A percentile compares a stretch with the other conserved stretches of the same genome.
Conservation (phyloP, 2,113 vertebrate species). For the Lucifuga dentata region DNA sequence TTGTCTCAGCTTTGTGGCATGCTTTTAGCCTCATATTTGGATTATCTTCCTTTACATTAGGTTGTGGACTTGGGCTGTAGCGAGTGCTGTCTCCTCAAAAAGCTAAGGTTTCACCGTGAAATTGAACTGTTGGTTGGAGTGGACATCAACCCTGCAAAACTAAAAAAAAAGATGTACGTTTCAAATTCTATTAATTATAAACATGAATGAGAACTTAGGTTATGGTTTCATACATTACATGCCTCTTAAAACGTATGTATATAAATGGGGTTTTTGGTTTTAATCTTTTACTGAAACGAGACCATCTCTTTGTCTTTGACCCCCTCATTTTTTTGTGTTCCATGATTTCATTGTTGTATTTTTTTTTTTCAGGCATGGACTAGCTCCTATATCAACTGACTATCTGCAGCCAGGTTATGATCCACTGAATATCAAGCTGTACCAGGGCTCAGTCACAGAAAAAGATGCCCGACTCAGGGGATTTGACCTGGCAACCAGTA, state of each 20-base stretch:
- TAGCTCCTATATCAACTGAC: slow-evolving; percentile 86
- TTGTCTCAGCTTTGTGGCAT: too few relatives aligned
- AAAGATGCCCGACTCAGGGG: slow-evolving; percentile 89
- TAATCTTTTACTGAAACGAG: too few relatives aligned
- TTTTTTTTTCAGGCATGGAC: slow-evolving; percentile 75
- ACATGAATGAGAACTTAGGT: too few relatives aligned
- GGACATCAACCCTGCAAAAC: slow-evolving; percentile 81
- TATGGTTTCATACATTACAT: too few relatives aligned
- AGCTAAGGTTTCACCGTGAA: slow-evolving; percentile 86
- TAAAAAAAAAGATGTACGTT: slow-evolving; percentile 86
- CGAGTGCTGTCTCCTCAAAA: slow-evolving; percentile 86
- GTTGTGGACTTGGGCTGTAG: slow-evolving; percentile 93
- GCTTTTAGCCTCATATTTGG: too few relatives aligned
- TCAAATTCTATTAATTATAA: too few relatives aligned
- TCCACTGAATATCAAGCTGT: slow-evolving; percentile 86
- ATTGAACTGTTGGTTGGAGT: slow-evolving; percentile 90
- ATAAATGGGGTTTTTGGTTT: too few relatives aligned
- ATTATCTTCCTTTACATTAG: slow-evolving; percentile 69
- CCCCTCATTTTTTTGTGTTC: too few relatives aligned
- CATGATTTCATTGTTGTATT: slow-evolving; percentile 2
- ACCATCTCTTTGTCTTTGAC: too few relatives aligned
- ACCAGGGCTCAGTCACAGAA: slow-evolving; percentile 91
- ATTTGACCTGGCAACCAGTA: slow-evolving; percentile 91
- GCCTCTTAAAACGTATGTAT: too few relatives aligned
- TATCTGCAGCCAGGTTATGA: slow-evolving; percentile 86